Evolutionary conservation across 2,113 vertebrate genomes (phyloP).

Genomic region (Pungitius pungitius): DNA sequence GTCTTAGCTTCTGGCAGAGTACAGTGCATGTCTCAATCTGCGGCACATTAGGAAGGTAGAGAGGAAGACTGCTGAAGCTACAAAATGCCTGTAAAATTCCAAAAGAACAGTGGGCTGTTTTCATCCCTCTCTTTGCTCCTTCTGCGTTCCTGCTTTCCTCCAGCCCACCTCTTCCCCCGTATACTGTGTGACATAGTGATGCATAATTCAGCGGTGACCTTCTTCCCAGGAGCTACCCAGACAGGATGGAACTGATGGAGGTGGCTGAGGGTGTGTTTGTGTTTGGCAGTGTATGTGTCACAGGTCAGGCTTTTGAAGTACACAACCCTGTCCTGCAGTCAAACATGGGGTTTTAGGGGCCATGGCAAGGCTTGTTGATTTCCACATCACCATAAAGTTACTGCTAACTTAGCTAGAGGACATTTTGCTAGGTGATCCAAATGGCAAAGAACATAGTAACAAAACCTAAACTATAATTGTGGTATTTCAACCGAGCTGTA

Average conservation of each 20-base stretch:
- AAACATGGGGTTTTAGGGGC: not conserved
- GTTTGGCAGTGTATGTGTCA: slow-evolving; percentile 16
- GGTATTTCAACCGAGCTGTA: too few relatives aligned
- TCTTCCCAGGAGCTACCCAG: slow-evolving; percentile 30
- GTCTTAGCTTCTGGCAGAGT: slow-evolving; percentile 23
- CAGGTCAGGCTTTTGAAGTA: slow-evolving; percentile 46
- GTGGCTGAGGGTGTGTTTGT: slow-evolving; percentile 36
- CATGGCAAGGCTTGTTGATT: not conserved
- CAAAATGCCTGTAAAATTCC: slow-evolving; percentile 45
- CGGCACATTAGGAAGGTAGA: slow-evolving; percentile 30
- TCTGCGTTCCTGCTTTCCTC: slow-evolving; percentile 12
- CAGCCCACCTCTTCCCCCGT: not conserved
- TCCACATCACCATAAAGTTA: not conserved
- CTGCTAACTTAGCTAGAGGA: not conserved
- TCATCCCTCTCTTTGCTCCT: slow-evolving; percentile 12
- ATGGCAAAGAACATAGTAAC: slow-evolving; percentile 10
- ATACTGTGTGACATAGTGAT: slow-evolving; percentile 24
- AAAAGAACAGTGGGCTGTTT: slow-evolving; percentile 41
- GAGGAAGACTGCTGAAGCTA: slow-evolving; percentile 20
- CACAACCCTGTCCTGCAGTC: not conserved
- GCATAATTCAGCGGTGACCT: slow-evolving; percentile 56
- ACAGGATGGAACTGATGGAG: slow-evolving; percentile 21
- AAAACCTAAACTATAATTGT: not conserved
- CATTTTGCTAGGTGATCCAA: slow-evolving; percentile 2
- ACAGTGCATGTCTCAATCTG: slow-evolving; percentile 24